Percentiles rank a stretch among this genome's conserved stretches.
Conservation (phyloP, 2,888 invertebrate species). For the Catocala nupta region DNA sequence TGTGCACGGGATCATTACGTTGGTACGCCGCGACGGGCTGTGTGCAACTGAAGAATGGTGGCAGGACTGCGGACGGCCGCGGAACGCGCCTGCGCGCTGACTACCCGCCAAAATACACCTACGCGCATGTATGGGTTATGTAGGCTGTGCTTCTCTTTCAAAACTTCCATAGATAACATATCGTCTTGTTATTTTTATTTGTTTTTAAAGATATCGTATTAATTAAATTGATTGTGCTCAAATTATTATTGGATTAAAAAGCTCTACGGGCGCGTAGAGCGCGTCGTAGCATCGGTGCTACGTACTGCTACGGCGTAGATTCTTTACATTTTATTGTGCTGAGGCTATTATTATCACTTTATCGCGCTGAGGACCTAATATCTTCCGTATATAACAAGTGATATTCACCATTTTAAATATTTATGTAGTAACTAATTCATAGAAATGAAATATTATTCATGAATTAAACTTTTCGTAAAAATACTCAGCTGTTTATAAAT, state of each 20-base stretch:
- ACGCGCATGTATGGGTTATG: slow-evolving; percentile 82
- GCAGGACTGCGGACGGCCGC: slow-evolving; percentile 82
- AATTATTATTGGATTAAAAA: background rate
- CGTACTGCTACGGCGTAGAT: slow-evolving; percentile 21
- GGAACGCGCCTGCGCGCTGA: slow-evolving; percentile 75
- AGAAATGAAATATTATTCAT: too few species aligned
- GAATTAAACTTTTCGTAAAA: too few species aligned
- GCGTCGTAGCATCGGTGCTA: slow-evolving; percentile 12
- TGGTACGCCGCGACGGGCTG: slow-evolving; percentile 57
- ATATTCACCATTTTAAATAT: background rate
- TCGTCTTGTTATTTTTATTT: slow-evolving; percentile 26
- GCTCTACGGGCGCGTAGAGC: slow-evolving; percentile 2
- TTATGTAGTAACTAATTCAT: too few species aligned
- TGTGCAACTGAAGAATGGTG: slow-evolving; percentile 86
- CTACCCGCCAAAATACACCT: slow-evolving; percentile 85
- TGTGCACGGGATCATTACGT: slow-evolving; percentile 61
- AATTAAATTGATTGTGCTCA: slow-evolving; percentile 1
- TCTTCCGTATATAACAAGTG: background rate
- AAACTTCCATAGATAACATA: slow-evolving; percentile 73
- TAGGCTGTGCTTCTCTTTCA: slow-evolving; percentile 62
- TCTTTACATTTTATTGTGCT: slow-evolving; percentile 1
- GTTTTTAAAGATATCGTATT: slow-evolving; percentile 13
- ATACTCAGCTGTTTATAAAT: too few species aligned
- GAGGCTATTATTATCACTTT: slow-evolving; percentile 10
- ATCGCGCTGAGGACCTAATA: background rate